Base-by-base conservation (phyloP, 53 echinoderm and acorn worm genomes). In the Henricia sp. region DNA sequence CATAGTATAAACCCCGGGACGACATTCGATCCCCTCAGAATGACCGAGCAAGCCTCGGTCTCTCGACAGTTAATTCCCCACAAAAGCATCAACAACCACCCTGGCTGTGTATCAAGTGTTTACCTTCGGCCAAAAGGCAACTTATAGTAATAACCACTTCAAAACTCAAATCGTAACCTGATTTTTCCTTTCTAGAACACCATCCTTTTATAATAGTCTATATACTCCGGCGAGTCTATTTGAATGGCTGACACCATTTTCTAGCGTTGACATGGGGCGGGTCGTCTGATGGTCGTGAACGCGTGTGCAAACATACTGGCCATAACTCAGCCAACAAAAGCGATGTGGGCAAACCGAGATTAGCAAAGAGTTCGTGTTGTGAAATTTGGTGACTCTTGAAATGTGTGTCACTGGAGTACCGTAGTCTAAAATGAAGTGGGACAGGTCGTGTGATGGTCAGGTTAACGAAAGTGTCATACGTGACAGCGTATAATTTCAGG, bases 51-150 rank as follows among this genome's bases (percentile, higher is more conserved):
- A n/a, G n/a, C n/a, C n/a, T n/a, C n/a, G n/a, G n/a, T n/a, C n/a
- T n/a, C n/a, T n/a, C n/a, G n/a, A n/a, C n/a, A n/a, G n/a, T n/a
- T n/a, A n/a, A n/a, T n/a, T n/a, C n/a, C n/a, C n/a, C n/a, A n/a
- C n/a, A n/a, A n/a, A n/a, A n/a, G n/a, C n/a, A n/a, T n/a, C 68
- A 68, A 70, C 32, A 52, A 37, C 10, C 16, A 40, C 39, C 59
- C 40, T 40, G 39, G 35, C 44, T 63, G 73, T 52, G 64, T 62
- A 80, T 50, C 63, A 62, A 27, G 21, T 80, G 80, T 80, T 80
- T 62, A 80, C 62, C 64, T 43, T 80, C 60, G 19, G 63, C 80
- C 64, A 50, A 80, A 80, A 80, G 80, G 80, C 80, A 64, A 80
- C 80, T 80, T 43, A 63, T 20, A 14, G 52, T 52, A 80, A 80